A percentile compares a stretch with the other conserved stretches of the same genome.
phyloP scores from a whole-genome alignment of 2,113 vertebrate species.

The Anser brachyrhynchus region DNA sequence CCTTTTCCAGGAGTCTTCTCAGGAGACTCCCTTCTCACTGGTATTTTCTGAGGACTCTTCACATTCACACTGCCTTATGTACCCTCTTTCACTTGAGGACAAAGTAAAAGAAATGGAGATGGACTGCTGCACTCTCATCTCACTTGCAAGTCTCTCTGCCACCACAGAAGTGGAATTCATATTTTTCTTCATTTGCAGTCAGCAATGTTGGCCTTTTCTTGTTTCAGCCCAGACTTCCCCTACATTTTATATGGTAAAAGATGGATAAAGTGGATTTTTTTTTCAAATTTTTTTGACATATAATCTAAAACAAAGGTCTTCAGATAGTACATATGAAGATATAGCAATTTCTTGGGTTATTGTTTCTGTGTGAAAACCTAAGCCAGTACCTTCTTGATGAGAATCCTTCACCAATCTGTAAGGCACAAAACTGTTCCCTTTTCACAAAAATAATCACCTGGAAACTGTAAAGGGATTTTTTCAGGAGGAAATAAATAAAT shows the following conservation, averaged over 20 bases:
- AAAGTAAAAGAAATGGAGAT: background rate
- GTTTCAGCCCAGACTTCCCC: background rate
- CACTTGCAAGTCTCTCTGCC: background rate
- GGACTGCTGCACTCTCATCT: background rate
- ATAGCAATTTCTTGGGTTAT: background rate
- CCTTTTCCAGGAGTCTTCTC: background rate
- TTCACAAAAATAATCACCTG: background rate
- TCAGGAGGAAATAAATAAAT: background rate
- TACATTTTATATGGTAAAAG: background rate
- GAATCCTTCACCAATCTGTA: background rate
- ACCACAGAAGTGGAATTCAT: background rate
- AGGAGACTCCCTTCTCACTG: background rate
- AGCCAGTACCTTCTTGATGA: background rate
- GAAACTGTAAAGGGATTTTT: background rate
- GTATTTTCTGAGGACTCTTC: background rate
- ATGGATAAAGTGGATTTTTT: background rate
- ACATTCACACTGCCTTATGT: background rate
- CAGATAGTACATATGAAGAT: background rate
- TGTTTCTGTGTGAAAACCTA: background rate
- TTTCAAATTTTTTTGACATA: background rate
- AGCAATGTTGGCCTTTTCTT: background rate
- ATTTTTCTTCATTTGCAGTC: background rate
- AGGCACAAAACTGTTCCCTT: background rate
- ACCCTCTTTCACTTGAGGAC: background rate
- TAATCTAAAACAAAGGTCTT: background rate